These are phyloP conservation scores for Ascaphus truei DNA, from an alignment of 2,113 vertebrate species.

Conservation along the genomic window DNA sequence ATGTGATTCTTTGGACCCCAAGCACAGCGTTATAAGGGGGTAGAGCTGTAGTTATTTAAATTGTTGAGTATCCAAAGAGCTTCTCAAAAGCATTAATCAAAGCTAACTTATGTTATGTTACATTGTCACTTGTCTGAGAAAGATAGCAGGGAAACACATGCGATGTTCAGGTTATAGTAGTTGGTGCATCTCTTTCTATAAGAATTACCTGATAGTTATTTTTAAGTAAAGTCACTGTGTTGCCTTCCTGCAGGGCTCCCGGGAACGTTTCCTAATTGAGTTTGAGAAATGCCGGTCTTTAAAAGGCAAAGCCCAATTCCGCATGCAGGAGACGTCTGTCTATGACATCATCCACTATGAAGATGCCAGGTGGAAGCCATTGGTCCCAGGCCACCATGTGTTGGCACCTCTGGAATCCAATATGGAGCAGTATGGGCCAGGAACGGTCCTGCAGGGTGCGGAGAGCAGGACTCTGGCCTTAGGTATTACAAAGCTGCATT, in stretches of 20 bases:
- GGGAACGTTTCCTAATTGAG: constrained; percentile 45
- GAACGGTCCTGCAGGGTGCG: constrained; percentile 47
- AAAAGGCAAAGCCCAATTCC: constrained; percentile 32
- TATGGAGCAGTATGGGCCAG: constrained; percentile 52
- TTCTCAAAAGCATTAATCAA: no score
- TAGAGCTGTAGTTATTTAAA: no score
- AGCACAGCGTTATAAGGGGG: no score
- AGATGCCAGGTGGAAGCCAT: constrained; percentile 42
- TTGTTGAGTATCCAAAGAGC: no score
- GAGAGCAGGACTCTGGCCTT: constrained; percentile 29
- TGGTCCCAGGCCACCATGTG: constrained; percentile 51
- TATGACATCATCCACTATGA: constrained; percentile 50
- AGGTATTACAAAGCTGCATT: constrained; percentile 45
- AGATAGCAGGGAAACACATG: no score
- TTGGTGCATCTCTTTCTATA: no score
- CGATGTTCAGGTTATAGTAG: no score
- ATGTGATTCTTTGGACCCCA: no score
- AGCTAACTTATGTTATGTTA: no score
- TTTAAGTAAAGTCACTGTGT: no score
- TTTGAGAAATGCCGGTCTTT: constrained; percentile 40
- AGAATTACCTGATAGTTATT: no score
- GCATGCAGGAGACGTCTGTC: constrained; percentile 45
- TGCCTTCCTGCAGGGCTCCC: constrained; percentile 43
- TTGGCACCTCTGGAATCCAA: constrained; percentile 51
- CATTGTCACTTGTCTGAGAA: no score